Conservation (phyloP, 2,113 vertebrate species). For the Pomatostomus ruficeps region DNA sequence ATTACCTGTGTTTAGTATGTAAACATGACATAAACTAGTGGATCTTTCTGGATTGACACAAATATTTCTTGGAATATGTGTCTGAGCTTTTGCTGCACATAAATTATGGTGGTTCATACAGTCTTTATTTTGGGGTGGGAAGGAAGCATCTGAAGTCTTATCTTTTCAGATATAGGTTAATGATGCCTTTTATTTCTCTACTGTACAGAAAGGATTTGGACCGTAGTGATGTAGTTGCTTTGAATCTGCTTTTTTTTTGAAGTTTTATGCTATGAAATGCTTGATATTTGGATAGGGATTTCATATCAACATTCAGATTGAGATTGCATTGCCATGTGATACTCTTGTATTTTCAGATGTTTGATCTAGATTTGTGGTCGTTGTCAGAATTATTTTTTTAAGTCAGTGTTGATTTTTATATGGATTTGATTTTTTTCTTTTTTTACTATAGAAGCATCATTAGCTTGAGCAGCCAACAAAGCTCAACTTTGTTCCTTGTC, state of each 20-base stretch:
- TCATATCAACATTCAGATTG: constrained; percentile 25
- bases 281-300: constrained; percentile 48
- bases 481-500: constrained; percentile 58
- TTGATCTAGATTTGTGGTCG: constrained; percentile 62
- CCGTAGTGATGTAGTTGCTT: constrained; percentile 52
- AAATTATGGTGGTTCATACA: constrained; percentile 63
- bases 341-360: constrained; percentile 44
- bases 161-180: constrained; percentile 51
- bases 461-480: constrained; percentile 71
- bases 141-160: constrained; percentile 57
- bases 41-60: constrained; percentile 77
- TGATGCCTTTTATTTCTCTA: constrained; percentile 55
- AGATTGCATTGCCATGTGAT: constrained; percentile 52
- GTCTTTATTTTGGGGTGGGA: constrained; percentile 71
- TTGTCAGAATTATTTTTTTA: constrained; percentile 43
- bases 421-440: constrained; percentile 41
- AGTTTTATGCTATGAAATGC: constrained; percentile 63
- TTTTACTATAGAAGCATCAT: constrained; percentile 77
- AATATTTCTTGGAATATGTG: constrained; percentile 72
- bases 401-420: constrained; percentile 59
- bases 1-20: constrained; percentile 85
- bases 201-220: constrained; percentile 63
- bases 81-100: constrained; percentile 75
- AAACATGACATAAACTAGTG: constrained; percentile 80
- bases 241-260: constrained; percentile 52